Conservation (phyloP, 2,113 vertebrate genomes). For the Toxostoma redivivum region DNA sequence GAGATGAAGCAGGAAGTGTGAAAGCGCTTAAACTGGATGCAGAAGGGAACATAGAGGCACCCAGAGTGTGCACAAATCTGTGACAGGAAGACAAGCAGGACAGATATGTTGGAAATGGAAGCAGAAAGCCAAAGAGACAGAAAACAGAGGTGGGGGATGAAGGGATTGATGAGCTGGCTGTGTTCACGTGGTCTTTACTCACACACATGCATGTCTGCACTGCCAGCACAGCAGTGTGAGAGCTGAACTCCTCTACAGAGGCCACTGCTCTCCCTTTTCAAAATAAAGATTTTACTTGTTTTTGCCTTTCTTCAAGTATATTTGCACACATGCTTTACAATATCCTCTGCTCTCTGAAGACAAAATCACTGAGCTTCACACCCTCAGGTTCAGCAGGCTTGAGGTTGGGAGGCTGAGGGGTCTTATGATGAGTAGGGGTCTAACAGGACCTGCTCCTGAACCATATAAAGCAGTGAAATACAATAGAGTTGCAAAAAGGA, state of each 20-base stretch:
- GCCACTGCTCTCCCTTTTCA: not conserved
- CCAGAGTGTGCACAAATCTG: not conserved
- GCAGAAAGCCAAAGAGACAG: not conserved
- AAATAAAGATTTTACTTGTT: not conserved
- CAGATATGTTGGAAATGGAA: not conserved
- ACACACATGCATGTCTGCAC: fast-evolving
- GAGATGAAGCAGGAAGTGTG: not conserved
- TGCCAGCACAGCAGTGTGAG: not conserved
- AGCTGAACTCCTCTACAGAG: not conserved
- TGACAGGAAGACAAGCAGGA: not conserved
- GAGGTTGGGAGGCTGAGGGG: not conserved
- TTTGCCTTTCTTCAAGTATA: not conserved
- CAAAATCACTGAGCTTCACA: not conserved
- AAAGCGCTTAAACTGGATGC: not conserved
- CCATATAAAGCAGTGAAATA: fast-evolving
- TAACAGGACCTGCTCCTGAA: fast-evolving
- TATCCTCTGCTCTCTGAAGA: not conserved
- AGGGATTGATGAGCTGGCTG: not conserved
- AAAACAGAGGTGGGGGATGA: not conserved
- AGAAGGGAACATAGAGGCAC: not conserved
- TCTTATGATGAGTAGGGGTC: not conserved
- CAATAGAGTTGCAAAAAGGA: not conserved
- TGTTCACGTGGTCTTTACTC: fast-evolving
- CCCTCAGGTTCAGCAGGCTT: not conserved
- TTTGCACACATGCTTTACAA: not conserved